Percentiles rank a stretch among this genome's conserved stretches.
Evolutionary conservation across 2,113 vertebrate species (phyloP).

Genomic region (Neotragus moschatus): DNA sequence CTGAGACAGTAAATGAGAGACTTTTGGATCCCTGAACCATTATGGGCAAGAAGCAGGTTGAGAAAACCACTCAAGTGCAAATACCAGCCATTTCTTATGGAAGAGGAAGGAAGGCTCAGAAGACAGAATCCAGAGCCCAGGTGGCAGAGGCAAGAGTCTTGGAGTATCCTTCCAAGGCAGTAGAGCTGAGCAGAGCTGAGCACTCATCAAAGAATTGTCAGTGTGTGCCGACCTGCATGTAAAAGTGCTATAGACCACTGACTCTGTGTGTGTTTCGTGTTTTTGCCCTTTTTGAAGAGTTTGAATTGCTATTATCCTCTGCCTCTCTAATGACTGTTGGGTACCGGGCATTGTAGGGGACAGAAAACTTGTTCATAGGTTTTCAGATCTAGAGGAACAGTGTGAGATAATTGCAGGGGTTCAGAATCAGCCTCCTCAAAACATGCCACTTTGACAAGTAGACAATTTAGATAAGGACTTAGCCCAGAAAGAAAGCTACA

Average conservation of each 20-base stretch:
- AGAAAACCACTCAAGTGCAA: neutral
- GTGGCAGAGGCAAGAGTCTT: neutral
- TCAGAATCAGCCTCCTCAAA: neutral
- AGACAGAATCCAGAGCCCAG: neutral
- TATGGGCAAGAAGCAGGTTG: neutral
- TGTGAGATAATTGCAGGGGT: neutral
- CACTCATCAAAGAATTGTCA: neutral
- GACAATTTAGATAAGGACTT: neutral
- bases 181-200: neutral
- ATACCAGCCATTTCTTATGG: neutral
- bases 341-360: neutral
- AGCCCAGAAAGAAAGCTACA: neutral
- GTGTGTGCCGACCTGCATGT: neutral
- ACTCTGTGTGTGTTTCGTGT: neutral
- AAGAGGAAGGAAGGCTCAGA: neutral
- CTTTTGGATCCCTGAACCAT: neutral
- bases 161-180: neutral
- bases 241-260: neutral
- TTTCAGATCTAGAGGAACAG: neutral
- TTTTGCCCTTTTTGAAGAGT: neutral
- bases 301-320: neutral
- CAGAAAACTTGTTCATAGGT: neutral
- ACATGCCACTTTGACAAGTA: neutral
- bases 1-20: neutral
- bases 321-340: neutral